phyloP scores from a whole-genome alignment of 2,888 invertebrate species.

The Leptinotarsa rubiginosa region DNA sequence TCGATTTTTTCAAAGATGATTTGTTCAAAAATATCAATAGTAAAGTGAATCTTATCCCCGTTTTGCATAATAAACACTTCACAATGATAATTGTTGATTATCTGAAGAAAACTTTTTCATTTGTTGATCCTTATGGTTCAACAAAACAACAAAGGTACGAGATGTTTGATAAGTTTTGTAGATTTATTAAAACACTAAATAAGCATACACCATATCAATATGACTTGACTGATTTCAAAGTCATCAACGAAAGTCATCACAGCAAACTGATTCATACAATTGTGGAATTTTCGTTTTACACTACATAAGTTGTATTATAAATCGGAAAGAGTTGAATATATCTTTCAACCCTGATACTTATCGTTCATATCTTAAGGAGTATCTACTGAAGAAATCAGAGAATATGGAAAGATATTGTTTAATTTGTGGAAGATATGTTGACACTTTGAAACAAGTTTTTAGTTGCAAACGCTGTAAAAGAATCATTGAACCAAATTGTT shows the following conservation, averaged over 20 bases:
- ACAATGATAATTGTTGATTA: background rate
- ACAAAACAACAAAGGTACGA: background rate
- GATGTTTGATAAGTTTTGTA: background rate
- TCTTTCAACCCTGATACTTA: background rate
- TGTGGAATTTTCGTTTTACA: background rate
- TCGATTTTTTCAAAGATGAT: background rate
- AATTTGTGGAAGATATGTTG: background rate
- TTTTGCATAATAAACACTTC: constrained; percentile 11
- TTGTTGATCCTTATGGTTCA: background rate
- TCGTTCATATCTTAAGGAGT: background rate
- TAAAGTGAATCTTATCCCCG: constrained; percentile 8
- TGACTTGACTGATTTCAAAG: background rate
- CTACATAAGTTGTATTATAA: background rate
- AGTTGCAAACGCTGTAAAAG: no score
- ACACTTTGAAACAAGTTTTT: background rate
- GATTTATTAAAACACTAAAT: background rate
- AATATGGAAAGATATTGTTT: background rate
- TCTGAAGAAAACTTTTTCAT: background rate
- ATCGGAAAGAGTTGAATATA: background rate
- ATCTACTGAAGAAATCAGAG: background rate
- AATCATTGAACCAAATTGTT: no score
- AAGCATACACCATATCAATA: background rate
- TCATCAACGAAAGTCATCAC: background rate
- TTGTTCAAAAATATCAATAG: background rate
- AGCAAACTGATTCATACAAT: background rate